Conservation (phyloP, 1,140 invertebrate genomes). For the Gryllus bimaculatus region DNA sequence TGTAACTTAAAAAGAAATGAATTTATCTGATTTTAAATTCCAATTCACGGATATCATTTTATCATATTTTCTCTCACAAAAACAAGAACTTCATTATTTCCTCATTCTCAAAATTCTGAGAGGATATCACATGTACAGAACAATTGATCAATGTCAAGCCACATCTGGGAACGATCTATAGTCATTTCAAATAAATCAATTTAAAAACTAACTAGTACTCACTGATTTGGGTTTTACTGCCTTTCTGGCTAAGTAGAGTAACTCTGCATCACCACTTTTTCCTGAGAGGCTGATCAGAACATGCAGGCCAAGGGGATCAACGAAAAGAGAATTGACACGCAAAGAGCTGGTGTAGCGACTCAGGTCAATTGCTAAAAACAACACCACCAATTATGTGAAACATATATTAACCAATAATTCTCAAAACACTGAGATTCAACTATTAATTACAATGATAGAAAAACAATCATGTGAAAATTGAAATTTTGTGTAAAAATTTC, state of each 20-base stretch:
- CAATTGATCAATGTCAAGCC: too few relatives aligned
- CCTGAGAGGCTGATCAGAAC: conserved; percentile 64
- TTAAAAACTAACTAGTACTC: conserved; percentile 18
- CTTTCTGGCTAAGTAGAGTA: conserved; percentile 64
- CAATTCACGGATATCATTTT: too few relatives aligned
- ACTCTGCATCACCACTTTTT: conserved; percentile 54
- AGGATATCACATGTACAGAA: too few relatives aligned
- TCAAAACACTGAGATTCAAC: neutral
- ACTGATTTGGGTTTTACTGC: conserved; percentile 54
- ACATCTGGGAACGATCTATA: too few relatives aligned
- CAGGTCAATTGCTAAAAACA: conserved; percentile 13
- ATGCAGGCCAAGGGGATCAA: conserved; percentile 82
- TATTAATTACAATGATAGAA: neutral
- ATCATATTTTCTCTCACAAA: too few relatives aligned
- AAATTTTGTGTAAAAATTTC: too few relatives aligned
- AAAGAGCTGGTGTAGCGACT: conserved; percentile 37
- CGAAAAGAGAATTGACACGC: conserved; percentile 61
- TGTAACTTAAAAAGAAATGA: too few relatives aligned
- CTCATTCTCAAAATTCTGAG: too few relatives aligned
- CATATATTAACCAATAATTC: neutral
- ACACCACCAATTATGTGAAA: neutral
- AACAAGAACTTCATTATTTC: too few relatives aligned
- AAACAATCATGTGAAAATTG: neutral
- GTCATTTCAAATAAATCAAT: too few relatives aligned
- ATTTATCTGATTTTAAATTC: too few relatives aligned